Evolutionary conservation across 1,140 invertebrate genomes (phyloP).

Genomic region (Sycobia sp.): DNA sequence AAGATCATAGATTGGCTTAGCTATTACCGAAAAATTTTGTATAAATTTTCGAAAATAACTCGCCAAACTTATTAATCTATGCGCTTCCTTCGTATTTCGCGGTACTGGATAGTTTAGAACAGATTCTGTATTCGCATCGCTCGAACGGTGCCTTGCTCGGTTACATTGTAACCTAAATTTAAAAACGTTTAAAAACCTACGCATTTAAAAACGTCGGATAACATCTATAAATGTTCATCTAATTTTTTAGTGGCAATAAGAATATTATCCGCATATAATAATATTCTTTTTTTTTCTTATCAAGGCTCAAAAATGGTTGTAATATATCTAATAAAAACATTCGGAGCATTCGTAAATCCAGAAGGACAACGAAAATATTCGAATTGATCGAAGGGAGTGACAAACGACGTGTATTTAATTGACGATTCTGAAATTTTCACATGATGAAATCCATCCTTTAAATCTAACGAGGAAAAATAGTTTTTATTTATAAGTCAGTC

Average conservation of each 20-base stretch:
- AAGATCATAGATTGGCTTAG: not conserved
- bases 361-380: slow-evolving; percentile 36
- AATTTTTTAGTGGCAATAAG: slow-evolving; percentile 16
- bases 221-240: slow-evolving; percentile 6
- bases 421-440: slow-evolving; percentile 34
- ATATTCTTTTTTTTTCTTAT: no score
- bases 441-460: not conserved
- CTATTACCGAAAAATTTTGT: not conserved
- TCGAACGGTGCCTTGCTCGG: not conserved
- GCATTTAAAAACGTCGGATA: slow-evolving; percentile 18
- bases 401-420: slow-evolving; percentile 37
- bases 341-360: slow-evolving; percentile 34
- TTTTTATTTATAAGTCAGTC: no score
- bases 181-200: not conserved
- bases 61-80: not conserved
- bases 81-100: slow-evolving; percentile 5
- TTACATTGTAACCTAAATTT: slow-evolving; percentile 16
- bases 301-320: no score
- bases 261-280: not conserved
- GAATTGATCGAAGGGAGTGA: slow-evolving; percentile 32
- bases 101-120: not conserved
- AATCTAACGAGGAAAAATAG: no score
- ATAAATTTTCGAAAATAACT: slow-evolving; percentile 8
- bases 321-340: not conserved
- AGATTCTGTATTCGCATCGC: not conserved